Evolutionary conservation across 2,888 invertebrate species (phyloP), one percentile per base, ranked within the genome.

Genomic region (Spodoptera picta): DNA sequence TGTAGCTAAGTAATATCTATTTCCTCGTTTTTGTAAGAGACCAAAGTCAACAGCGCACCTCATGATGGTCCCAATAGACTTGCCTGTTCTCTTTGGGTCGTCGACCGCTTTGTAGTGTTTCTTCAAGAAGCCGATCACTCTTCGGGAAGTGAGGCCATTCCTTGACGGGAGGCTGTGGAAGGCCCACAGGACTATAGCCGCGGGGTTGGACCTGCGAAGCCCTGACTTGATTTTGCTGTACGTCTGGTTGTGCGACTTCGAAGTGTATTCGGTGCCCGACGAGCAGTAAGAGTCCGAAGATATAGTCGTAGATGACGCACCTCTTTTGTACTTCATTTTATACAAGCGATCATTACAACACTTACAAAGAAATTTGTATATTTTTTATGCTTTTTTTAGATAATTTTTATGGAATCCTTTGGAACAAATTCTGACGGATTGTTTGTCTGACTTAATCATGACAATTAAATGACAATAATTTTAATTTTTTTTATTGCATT

Each of bases 31-130:
- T n/a, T 74, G 52, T 19, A 92, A 60, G 2, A 91, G 71, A 4
- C 91, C 92, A 52, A 90, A 91, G 9, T 91, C 91, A 0, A 87
- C 89, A 2, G 91, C 91, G 46, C 82, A 82, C 43, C 84, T 74
- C 5, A 91, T 68, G 64, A 90, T 85, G 1, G 80, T 75, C 2
- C 89, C 84, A 1, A 91, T 79, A 7, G 84, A 83, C 58, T 85
- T 89, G 12, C 90, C 90, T 0, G 87, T 87, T 9, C 67, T 80
- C 4, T 75, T 73, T 0, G 87, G 87, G 52, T 87, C 73, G 4
- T 83, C 73, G 0, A 65, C 62, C 0, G 84, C 71, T 60, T 75
- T 84, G 68, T 84, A 90, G 69, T 88, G 83, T 67, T 78, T 81
- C 72, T 89, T 91, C 27, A 92, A 53, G 55, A 88, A 91, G 14